These are phyloP conservation scores for Sarcophaga caerulescens DNA, from an alignment of 2,888 invertebrate genomes.

Conservation along the genomic window DNA sequence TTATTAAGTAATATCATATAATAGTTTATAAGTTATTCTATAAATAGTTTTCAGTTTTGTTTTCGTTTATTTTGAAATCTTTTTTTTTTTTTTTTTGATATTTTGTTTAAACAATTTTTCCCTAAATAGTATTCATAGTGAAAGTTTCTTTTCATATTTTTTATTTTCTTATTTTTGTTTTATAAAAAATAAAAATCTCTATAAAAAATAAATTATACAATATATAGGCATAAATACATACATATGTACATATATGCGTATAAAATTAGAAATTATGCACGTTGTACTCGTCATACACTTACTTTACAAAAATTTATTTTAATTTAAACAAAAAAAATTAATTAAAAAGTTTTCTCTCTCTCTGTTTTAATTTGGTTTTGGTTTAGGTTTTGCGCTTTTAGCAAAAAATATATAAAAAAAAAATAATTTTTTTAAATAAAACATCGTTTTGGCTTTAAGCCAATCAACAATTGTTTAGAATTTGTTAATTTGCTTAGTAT, in stretches of 20 bases:
- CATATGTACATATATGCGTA: conserved; percentile 35
- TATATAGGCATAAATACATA: conserved; percentile 45
- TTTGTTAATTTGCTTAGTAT: background rate
- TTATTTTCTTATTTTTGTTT: conserved; percentile 17
- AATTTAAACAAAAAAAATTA: background rate
- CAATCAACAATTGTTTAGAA: too few species aligned
- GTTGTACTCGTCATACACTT: background rate
- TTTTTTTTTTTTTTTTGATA: conserved; percentile 23
- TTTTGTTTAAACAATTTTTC: conserved; percentile 55
- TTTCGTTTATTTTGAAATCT: conserved; percentile 2
- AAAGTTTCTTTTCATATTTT: conserved; percentile 4
- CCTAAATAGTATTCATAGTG: conserved; percentile 64
- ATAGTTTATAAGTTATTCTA: background rate
- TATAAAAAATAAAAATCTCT: conserved; percentile 27
- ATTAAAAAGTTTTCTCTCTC: background rate
- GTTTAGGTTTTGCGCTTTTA: conserved; percentile 20
- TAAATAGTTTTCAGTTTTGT: conserved; percentile 1
- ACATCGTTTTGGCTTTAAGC: background rate
- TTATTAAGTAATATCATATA: background rate
- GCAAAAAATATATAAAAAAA: background rate
- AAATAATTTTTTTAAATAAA: background rate
- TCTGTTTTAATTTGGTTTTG: background rate
- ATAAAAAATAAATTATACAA: conserved; percentile 47
- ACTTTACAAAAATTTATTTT: background rate
- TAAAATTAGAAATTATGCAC: background rate